phyloP scores from a whole-genome alignment of 2,888 invertebrate genomes.

The Drosophila sordidula region DNA sequence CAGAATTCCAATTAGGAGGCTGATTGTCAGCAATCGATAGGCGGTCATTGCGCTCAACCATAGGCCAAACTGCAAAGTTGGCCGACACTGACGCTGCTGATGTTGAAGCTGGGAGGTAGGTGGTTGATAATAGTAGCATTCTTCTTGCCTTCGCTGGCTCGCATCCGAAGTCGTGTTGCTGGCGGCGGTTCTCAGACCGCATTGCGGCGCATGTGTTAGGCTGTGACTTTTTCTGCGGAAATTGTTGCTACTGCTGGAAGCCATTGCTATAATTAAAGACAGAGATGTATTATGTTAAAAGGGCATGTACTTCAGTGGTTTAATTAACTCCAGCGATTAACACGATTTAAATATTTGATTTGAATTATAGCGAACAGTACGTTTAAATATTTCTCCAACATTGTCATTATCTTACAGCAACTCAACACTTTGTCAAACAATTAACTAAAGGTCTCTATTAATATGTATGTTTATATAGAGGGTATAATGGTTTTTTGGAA shows the following conservation, averaged over 20 bases:
- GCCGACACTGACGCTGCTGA: constrained; percentile 51
- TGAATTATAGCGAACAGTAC: background rate
- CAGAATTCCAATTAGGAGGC: constrained; percentile 82
- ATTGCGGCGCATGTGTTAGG: constrained; percentile 68
- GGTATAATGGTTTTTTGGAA: too few relatives aligned
- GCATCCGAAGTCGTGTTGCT: constrained; percentile 45
- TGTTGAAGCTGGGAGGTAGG: constrained; percentile 64
- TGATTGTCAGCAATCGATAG: constrained; percentile 84
- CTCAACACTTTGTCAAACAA: too few relatives aligned
- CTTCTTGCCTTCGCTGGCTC: constrained; percentile 56
- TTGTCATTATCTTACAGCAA: background rate
- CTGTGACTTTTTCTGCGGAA: constrained; percentile 65
- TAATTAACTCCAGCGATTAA: background rate
- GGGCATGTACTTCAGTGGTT: constrained; percentile 2
- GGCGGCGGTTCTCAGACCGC: constrained; percentile 66
- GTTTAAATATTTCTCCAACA: background rate
- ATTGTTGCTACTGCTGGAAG: constrained; percentile 80
- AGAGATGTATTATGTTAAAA: constrained; percentile 27
- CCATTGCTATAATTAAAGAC: constrained; percentile 80
- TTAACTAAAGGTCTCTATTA: too few relatives aligned
- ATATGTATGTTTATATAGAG: too few relatives aligned
- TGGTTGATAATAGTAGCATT: constrained; percentile 75
- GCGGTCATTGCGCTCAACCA: constrained; percentile 79
- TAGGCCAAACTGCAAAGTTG: constrained; percentile 54
- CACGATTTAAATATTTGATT: background rate